These are phyloP conservation scores for Gallinago solitaria DNA, from an alignment of 2,797 vertebrate genomes.

Conservation along the genomic window DNA sequence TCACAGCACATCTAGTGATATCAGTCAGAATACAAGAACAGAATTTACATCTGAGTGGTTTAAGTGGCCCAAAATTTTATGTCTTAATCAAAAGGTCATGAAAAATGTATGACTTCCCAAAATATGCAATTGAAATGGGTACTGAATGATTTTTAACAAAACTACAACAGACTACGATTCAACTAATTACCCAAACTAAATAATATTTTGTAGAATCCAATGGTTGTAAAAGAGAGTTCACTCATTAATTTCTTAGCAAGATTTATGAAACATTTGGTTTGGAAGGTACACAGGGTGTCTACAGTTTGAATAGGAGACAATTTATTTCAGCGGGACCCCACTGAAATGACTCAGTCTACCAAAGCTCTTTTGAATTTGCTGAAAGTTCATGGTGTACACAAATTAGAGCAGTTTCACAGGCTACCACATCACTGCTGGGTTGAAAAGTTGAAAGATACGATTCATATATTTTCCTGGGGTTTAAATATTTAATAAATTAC, in stretches of 20 bases:
- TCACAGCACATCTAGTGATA: background rate
- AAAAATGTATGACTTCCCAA: conserved; percentile 27
- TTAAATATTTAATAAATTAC: background rate
- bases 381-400: background rate
- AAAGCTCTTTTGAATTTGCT: background rate
- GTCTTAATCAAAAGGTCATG: conserved; percentile 5
- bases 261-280: background rate
- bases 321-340: background rate
- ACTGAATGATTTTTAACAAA: background rate
- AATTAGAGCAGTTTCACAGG: background rate
- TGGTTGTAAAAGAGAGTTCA: background rate
- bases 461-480: background rate
- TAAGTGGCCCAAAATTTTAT: background rate
- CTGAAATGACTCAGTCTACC: background rate
- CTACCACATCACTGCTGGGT: background rate
- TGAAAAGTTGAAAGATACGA: background rate
- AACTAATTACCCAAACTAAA: background rate
- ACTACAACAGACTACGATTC: background rate
- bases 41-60: background rate
- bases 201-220: background rate
- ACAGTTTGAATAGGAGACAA: background rate
- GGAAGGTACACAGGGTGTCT: background rate
- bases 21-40: background rate
- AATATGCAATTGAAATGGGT: background rate
- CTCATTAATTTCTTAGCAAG: background rate